Evolutionary conservation across 2,797 vertebrate species (phyloP), one percentile per base, ranked within the genome.

Genomic region (Cyclura pinguis): DNA sequence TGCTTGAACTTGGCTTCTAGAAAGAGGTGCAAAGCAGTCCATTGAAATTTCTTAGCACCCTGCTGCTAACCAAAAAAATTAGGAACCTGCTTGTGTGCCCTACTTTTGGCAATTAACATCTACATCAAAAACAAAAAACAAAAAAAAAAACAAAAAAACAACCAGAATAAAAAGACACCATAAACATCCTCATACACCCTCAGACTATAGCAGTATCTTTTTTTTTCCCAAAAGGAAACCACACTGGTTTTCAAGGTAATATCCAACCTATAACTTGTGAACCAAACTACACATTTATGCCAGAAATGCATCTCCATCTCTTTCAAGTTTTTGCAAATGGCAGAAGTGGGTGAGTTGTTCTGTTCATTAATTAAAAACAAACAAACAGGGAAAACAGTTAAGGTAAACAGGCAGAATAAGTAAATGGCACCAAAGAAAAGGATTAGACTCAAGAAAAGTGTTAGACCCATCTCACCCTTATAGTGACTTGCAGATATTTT

Each of bases 171-270:
- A 47, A 94, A 47, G 47, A 89, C 89, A 91, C 57, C 89, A 92
- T 96, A 97, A 96, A 96, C 96, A 94, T 67, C 84, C n/a, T 22
- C 91, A 86, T 55, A 29, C 18, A 4, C 22, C 64, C 4, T 50
- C 67, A 50, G 10, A 9, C 93, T 27, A 24, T 89, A 96, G 90
- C 90, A 93, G 35, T 86, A 94, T 93, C 1, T 0, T 27, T 69
- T 69, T 10, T 12, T 91, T 95, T 14, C 16, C 42, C 42, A 47
- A 47, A 47, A 94, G 94, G 92, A 92, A 93, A 89, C 91, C 62
- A 72, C 35, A 3, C 78, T 89, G 62, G 42, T 42, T 57, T 80
- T 50, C 6, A 55, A 55, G 13, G 20, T 35, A 55, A 74, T 78
- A 29, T 76, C 47, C 22, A 47, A 74, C n/a, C 80, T 67, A 10